Base-by-base conservation (phyloP, 2,888 invertebrate genomes). In the Erebia palarica region DNA sequence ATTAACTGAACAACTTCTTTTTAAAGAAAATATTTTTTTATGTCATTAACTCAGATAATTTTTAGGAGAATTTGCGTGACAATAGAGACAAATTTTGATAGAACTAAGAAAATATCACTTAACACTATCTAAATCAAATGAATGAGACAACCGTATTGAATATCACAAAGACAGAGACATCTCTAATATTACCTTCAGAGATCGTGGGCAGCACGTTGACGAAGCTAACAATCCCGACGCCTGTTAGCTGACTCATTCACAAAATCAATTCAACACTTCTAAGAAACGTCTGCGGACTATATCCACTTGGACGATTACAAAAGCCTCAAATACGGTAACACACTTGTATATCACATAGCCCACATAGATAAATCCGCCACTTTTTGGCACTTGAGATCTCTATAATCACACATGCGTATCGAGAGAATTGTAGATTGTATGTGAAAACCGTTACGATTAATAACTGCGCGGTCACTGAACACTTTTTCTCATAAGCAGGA, bases 231-330 rank as follows among this genome's bases (percentile, higher is more conserved):
- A 92, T 92, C 81, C 92, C 92, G 84, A 91, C 93, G 88, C 91
- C 89, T 85, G 92, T 89, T 89, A 92, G 84, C 84, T 92, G 93
- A 93, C 92, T 93, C 93, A 93, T 93, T 92, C 92, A 92, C 91
- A 88, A 89, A 89, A 87, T 84, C 84, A 86, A 82, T 79, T 78
- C 75, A 82, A 82, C 80, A 83, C 83, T 86, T 86, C 82, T 82
- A 81, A 87, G 84, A 87, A 89, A 85, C 81, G 81, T 81, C 79
- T 81, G 81, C 81, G 80, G 84, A 80, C 78, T 79, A 78, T 80
- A 79, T 78, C 77, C 79, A 80, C 77, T 73, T 63, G 51, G 72
- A 75, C 67, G 65, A 79, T 80, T 81, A 78, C 71, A 79, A 81
- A 82, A 81, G 73, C 73, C 69, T 73, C 67, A 68, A 73, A 70